Conservation (phyloP, 1,140 invertebrate species). For the Aphaenogaster rudis region DNA sequence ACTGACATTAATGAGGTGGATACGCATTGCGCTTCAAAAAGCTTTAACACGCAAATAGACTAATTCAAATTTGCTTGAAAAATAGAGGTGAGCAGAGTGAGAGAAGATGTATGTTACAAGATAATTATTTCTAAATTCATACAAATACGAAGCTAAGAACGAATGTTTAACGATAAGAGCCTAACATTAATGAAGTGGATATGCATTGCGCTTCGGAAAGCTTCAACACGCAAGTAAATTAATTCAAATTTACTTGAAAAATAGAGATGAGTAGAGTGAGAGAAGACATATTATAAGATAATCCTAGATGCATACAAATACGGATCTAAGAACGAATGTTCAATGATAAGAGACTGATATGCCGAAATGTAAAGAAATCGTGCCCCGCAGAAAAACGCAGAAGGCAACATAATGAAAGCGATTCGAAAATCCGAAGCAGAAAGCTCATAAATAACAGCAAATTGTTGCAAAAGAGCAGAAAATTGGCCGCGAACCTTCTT, state of each 20-base stretch:
- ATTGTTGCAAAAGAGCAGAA: constrained; percentile 46
- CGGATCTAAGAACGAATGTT: background rate
- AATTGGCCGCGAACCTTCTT: constrained; percentile 54
- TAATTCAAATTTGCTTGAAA: too few relatives aligned
- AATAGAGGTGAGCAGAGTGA: too few relatives aligned
- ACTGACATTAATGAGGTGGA: too few relatives aligned
- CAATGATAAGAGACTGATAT: background rate
- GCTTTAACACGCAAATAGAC: too few relatives aligned
- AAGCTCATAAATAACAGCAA: constrained; percentile 45
- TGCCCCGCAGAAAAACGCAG: background rate
- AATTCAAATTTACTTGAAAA: background rate
- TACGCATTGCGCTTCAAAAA: too few relatives aligned
- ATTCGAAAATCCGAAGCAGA: constrained; percentile 23
- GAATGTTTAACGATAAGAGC: background rate
- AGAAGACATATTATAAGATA: too few relatives aligned
- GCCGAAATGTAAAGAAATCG: background rate
- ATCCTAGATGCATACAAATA: background rate
- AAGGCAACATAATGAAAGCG: background rate
- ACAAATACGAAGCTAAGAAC: background rate
- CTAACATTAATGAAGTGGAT: too few relatives aligned
- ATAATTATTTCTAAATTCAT: background rate
- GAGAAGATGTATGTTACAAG: too few relatives aligned
- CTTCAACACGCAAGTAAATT: background rate
- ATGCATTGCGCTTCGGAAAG: background rate
- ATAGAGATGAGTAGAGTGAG: background rate